These are phyloP conservation scores for Eristalis intricaria DNA, from an alignment of 2,888 invertebrate species.

Conservation along the genomic window DNA sequence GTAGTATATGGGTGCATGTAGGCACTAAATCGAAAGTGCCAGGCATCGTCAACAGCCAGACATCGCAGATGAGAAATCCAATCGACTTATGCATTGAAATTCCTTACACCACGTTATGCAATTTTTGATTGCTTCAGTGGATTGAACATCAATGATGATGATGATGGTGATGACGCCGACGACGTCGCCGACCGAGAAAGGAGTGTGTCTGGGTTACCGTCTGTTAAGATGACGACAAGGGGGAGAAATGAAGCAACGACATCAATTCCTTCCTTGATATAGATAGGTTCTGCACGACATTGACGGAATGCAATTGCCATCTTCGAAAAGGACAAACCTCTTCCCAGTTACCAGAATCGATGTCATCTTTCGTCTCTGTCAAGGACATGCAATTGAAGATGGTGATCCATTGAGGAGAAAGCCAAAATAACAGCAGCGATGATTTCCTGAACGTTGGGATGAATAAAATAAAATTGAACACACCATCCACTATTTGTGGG, in stretches of 20 bases:
- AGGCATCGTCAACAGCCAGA: conserved; percentile 13
- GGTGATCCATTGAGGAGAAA: conserved; percentile 42
- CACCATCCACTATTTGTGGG: conserved; percentile 14
- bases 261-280: conserved; percentile 46
- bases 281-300: conserved; percentile 41
- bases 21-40: background rate
- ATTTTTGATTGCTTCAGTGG: conserved; percentile 68
- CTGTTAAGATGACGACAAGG: conserved; percentile 16
- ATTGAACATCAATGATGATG: conserved; percentile 52
- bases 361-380: conserved; percentile 56
- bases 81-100: conserved; percentile 68
- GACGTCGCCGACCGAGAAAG: background rate
- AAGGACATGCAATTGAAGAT: conserved; percentile 49
- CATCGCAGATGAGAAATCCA: conserved; percentile 52
- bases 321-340: conserved; percentile 39
- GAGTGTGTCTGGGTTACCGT: conserved; percentile 40
- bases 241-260: conserved; percentile 11
- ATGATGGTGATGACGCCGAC: conserved; percentile 7
- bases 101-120: conserved; percentile 70
- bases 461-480: conserved; percentile 47
- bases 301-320: conserved; percentile 68
- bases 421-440: conserved; percentile 46
- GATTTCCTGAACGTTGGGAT: conserved; percentile 44
- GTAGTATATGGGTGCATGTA: background rate
- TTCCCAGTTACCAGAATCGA: background rate